Conservation (phyloP, 2,888 invertebrate genomes). For the Cyaniris semiargus region DNA sequence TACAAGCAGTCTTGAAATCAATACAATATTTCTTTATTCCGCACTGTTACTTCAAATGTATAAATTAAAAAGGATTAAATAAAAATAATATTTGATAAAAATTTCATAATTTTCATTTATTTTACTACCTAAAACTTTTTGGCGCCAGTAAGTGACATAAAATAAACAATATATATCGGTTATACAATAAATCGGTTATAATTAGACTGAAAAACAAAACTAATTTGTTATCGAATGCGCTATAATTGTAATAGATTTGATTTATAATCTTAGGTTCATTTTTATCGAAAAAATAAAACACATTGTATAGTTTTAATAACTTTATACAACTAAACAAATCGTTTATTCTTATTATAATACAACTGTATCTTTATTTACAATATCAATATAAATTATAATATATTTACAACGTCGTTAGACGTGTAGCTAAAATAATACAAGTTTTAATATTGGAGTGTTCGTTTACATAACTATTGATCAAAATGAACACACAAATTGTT, state of each 20-base stretch:
- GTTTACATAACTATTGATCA: neutral
- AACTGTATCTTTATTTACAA: neutral
- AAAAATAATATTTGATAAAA: slow-evolving; percentile 2
- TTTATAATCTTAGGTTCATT: no score
- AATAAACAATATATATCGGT: no score
- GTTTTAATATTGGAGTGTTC: neutral
- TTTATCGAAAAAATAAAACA: neutral
- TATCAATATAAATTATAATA: neutral
- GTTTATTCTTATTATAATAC: neutral
- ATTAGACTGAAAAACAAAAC: no score
- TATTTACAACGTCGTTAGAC: neutral
- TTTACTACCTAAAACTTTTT: neutral
- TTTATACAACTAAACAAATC: neutral
- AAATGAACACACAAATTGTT: neutral
- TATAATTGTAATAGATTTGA: no score
- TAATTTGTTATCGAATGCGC: no score
- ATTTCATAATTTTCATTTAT: neutral
- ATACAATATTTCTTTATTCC: neutral
- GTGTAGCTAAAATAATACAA: neutral
- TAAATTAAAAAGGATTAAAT: neutral
- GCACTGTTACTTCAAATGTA: neutral
- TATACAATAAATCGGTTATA: no score
- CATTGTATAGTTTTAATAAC: neutral
- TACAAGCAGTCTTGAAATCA: neutral
- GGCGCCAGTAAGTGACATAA: no score